Base-by-base conservation (phyloP, 2,113 vertebrate species). In the Cranoglanis bouderius region DNA sequence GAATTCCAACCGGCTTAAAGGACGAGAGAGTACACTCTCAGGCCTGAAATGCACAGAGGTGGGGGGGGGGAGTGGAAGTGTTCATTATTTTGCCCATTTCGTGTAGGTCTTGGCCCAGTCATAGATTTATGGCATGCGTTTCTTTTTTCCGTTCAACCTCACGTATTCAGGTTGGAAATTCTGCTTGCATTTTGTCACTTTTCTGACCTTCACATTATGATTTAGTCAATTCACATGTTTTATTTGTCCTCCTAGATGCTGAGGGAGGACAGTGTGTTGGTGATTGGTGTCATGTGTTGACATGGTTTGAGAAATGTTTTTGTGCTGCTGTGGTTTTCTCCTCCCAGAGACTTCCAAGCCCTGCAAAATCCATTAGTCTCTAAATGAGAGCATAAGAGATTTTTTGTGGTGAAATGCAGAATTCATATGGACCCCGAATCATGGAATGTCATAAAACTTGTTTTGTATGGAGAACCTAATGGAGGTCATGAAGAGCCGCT, bases 141-240 rank as follows among this genome's bases (percentile, higher is more conserved):
- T 87, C 53, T 16, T 67, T 72, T 57, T 65, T 87, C 77, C 67
- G 72, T 86, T 74, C 65, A 53, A 88, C 18, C 74, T 43, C 83
- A 88, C 35, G 86, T 88, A 77, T 81, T 61, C 75, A 67, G 57
- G 65, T 82, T 87, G 88, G 90, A 94, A 93, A 93, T 93, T 85
- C 84, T 74, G 8, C 81, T 93, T 84, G 89, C 91, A 91, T 92
- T 92, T 92, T 90, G 82, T 86, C 89, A 21, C 72, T 90, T 88
- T 89, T 89, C 88, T 92, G 85, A 85, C 82, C 32, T 51, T 85
- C 67, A 85, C n/a, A 86, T 82, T 89, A 77, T 10, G 40, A 90
- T 93, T 92, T 92, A 84, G 91, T 92, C 49, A 59, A 13, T 74
- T 81, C 63, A 40, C 26, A 65, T 75, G 63, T 57, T 82, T 57